These are phyloP conservation scores for Perca fluviatilis DNA, from an alignment of 2,113 vertebrate species.

Conservation along the genomic window DNA sequence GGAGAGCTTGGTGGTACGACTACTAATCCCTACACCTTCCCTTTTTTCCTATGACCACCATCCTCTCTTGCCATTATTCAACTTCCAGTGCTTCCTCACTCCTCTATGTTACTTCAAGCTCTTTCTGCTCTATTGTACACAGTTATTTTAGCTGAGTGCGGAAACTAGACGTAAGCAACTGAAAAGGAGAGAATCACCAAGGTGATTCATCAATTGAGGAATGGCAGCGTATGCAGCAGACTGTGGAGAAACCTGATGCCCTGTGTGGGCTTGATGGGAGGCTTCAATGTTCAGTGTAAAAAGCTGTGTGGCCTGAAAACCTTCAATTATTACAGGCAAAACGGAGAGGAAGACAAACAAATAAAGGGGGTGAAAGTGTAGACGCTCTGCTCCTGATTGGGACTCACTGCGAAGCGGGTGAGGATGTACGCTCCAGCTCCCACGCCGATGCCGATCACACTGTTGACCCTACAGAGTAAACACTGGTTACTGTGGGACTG, in stretches of 20 bases:
- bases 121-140: slow-evolving; percentile 47
- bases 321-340: slow-evolving; percentile 25
- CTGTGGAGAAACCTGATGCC: slow-evolving; percentile 30
- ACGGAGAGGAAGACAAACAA: neutral
- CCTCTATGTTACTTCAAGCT: slow-evolving; percentile 29
- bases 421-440: slow-evolving; percentile 85
- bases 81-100: slow-evolving; percentile 39
- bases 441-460: slow-evolving; percentile 84
- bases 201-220: slow-evolving; percentile 58
- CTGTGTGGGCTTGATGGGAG: slow-evolving; percentile 48
- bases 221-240: slow-evolving; percentile 28
- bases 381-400: neutral
- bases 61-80: slow-evolving; percentile 54
- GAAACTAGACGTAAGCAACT: slow-evolving; percentile 36
- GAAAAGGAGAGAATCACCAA: slow-evolving; percentile 29
- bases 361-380: neutral
- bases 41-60: slow-evolving; percentile 17
- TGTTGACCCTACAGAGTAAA: slow-evolving; percentile 78
- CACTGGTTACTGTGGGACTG: slow-evolving; percentile 10
- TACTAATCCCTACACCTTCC: slow-evolving; percentile 28
- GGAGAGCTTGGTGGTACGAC: neutral
- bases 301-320: slow-evolving; percentile 37
- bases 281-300: slow-evolving; percentile 39
- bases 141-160: slow-evolving; percentile 53
- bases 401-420: slow-evolving; percentile 83